phyloP scores from a whole-genome alignment of 1,140 invertebrate genomes.

The Reticulitermes speratus region DNA sequence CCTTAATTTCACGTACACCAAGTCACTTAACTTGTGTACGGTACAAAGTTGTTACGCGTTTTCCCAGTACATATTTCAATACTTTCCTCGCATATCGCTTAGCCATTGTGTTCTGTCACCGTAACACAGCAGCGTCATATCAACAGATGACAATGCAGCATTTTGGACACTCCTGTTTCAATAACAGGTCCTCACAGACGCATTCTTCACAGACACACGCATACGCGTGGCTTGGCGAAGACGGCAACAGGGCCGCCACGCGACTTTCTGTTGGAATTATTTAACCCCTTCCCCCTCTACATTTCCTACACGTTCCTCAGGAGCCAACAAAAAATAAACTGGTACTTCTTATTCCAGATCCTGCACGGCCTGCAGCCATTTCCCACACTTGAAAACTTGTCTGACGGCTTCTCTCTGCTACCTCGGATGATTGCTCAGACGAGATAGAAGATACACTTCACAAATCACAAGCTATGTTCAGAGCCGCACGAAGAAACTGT shows the following conservation, averaged over 20 bases:
- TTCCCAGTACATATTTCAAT: no score
- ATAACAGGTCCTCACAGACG: no score
- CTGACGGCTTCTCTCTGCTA: background rate
- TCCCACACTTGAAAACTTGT: background rate
- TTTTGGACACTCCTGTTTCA: background rate
- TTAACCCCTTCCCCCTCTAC: background rate
- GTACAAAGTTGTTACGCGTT: no score
- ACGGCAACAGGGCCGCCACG: background rate
- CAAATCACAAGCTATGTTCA: background rate
- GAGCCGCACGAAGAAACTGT: no score
- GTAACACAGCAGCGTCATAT: background rate
- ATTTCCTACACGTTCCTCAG: background rate
- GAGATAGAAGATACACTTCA: background rate
- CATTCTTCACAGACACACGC: background rate
- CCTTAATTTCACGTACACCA: no score
- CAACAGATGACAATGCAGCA: background rate
- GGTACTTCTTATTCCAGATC: background rate
- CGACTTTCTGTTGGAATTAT: background rate
- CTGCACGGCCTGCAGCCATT: background rate
- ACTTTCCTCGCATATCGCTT: no score
- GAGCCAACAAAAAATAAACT: background rate
- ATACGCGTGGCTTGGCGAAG: background rate
- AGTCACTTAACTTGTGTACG: no score
- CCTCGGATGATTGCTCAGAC: background rate
- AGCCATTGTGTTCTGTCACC: no score